Base-by-base conservation (phyloP, 2,113 vertebrate genomes). In the Campylorhamphus procurvoides region DNA sequence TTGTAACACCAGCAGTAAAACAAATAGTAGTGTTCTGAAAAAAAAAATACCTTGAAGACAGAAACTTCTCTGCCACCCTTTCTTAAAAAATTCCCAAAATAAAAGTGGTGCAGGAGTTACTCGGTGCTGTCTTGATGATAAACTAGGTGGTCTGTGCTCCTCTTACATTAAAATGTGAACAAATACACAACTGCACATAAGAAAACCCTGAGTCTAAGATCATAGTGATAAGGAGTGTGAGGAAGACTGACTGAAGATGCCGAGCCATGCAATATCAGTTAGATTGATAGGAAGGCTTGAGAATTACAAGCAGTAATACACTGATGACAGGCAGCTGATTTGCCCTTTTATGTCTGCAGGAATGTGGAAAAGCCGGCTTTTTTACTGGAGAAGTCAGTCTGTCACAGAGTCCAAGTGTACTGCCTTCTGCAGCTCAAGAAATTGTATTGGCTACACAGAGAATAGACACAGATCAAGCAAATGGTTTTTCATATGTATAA, bases 291-390 rank as follows among this genome's bases (percentile, higher is more conserved):
- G 35, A 87, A 77, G 29, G 23, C 13, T 68, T 58, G 35, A 80
- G 55, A 91, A 83, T 76, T 69, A 84, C 64, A 84, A 16, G 69
- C 64, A 50, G n/a, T 47, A 73, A 85, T 94, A 53, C 6, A 24
- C 16, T 89, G 46, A n/a, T 73, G 81, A 27, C 67, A 83, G 58
- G 29, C 31, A 67, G 9, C 11, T 87, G 89, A 53, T 83, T 91
- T 79, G 14, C 59, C 66, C 46, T 90, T 82, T 76, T 56, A 37
- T 35, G 14, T 73, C 46, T 66, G 35, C 22, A 91, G 55, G 67
- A 91, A 93, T 79, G 40, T 85, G 67, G 69, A 82, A 84, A 95
- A 93, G 14, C 49, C 85, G 84, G 62, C 40, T 71, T 87, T 82
- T 82, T 79, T 89, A 20, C 67, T 55, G 33, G 31, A 92, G 31